A percentile compares a stretch with the other conserved stretches of the same genome.
phyloP scores from a whole-genome alignment of 2,113 vertebrate species.

The Peromyscus californicus region DNA sequence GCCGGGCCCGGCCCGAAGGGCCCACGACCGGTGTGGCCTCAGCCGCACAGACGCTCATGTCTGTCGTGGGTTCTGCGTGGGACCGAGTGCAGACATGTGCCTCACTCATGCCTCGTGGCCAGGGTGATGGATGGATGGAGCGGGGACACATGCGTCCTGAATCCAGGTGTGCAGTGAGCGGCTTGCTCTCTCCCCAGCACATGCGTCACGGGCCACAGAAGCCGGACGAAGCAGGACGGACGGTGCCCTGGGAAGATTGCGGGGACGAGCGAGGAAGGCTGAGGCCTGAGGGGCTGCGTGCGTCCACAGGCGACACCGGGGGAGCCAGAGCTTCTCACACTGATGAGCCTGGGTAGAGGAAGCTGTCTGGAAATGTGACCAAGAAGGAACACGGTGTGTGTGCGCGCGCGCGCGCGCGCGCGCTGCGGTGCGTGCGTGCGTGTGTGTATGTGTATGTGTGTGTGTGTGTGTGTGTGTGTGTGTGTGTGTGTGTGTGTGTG shows the following conservation, averaged over 20 bases:
- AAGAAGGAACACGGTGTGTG: fast-evolving
- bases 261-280: neutral
- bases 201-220: too few relatives aligned
- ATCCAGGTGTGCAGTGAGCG: neutral
- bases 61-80: too few relatives aligned
- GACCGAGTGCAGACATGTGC: neutral
- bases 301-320: neutral
- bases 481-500: too few relatives aligned
- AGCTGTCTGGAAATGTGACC: neutral
- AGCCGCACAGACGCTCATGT: fast-evolving
- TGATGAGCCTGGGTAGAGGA: neutral
- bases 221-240: too few relatives aligned
- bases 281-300: neutral
- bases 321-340: fast-evolving
- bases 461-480: too few relatives aligned
- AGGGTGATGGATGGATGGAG: fast-evolving
- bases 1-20: neutral
- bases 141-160: neutral
- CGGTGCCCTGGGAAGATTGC: too few relatives aligned
- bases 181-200: too few relatives aligned
- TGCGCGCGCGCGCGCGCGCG: too few relatives aligned
- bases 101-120: neutral
- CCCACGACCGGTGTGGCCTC: fast-evolving
- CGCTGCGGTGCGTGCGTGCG: too few relatives aligned
- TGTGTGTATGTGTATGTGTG: too few relatives aligned